Evolutionary conservation across 1,140 invertebrate species (phyloP).

Genomic region (Drosophila pachea): DNA sequence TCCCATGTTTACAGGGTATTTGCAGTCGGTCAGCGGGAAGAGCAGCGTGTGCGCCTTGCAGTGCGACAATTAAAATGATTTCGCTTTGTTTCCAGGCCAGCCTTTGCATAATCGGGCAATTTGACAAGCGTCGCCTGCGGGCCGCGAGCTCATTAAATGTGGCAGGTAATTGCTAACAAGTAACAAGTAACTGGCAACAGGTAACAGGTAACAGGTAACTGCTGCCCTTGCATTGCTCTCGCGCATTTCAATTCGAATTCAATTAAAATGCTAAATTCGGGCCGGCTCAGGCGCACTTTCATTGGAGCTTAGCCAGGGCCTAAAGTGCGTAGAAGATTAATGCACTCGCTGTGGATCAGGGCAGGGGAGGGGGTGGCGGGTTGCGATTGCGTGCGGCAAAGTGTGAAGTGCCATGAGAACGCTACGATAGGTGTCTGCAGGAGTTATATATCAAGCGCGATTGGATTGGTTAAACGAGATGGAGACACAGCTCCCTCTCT

Average conservation of each 20-base stretch:
- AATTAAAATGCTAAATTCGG: slow-evolving; percentile 64
- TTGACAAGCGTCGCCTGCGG: slow-evolving; percentile 52
- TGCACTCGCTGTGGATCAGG: slow-evolving; percentile 22
- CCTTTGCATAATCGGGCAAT: slow-evolving; percentile 66
- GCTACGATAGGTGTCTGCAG: background rate
- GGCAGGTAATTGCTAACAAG: slow-evolving; percentile 10
- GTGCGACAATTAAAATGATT: slow-evolving; percentile 64
- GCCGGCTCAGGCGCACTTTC: slow-evolving; percentile 18
- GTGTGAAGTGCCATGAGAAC: slow-evolving; percentile 46
- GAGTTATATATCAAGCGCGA: slow-evolving; percentile 1
- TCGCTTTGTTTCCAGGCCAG: slow-evolving; percentile 18
- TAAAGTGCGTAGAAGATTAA: slow-evolving; percentile 69
- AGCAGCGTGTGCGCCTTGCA: slow-evolving; percentile 19
- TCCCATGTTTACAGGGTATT: background rate
- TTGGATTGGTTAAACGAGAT: background rate
- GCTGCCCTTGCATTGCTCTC: slow-evolving; percentile 45
- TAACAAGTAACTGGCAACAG: slow-evolving; percentile 1
- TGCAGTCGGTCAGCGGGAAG: background rate
- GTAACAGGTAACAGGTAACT: background rate
- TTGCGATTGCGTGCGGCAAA: slow-evolving; percentile 46
- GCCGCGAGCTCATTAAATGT: slow-evolving; percentile 23
- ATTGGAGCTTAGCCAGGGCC: slow-evolving; percentile 3
- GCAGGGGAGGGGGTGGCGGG: too few species aligned
- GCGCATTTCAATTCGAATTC: slow-evolving; percentile 61
- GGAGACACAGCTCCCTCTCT: background rate